These are phyloP conservation scores for Probosciger aterrimus DNA, from an alignment of 2,113 vertebrate genomes.

Conservation along the genomic window DNA sequence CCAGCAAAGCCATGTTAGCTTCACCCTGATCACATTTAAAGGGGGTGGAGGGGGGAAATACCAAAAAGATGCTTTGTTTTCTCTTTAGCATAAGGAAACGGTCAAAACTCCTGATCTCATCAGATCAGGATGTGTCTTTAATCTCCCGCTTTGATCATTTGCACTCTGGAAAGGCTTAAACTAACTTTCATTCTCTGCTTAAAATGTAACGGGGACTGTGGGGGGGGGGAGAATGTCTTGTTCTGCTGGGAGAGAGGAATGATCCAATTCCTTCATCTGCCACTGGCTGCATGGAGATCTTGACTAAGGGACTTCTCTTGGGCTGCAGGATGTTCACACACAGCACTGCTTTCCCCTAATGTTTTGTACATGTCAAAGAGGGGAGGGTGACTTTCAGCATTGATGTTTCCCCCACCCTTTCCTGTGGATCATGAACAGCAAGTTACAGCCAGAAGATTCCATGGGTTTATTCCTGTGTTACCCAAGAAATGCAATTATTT, in stretches of 20 bases:
- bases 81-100: neutral
- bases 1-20: conserved; percentile 65
- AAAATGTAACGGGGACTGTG: neutral
- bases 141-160: conserved; percentile 60
- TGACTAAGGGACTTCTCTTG: neutral
- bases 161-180: conserved; percentile 40
- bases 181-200: neutral
- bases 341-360: rapidly evolving
- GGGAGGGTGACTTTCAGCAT: neutral
- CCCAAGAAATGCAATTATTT: neutral
- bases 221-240: neutral
- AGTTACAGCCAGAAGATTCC: neutral
- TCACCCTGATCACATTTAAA: conserved; percentile 69
- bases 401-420: neutral
- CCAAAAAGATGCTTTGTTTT: conserved; percentile 44
- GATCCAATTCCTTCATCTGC: neutral
- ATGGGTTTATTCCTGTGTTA: neutral
- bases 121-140: conserved; percentile 42
- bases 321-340: neutral
- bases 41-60: neutral
- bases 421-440: neutral
- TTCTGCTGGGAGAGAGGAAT: neutral
- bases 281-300: neutral
- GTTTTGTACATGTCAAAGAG: rapidly evolving
- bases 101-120: conserved; percentile 61